Evolutionary conservation across 1,140 invertebrate genomes (phyloP).

Genomic region (Colletes gigas): DNA sequence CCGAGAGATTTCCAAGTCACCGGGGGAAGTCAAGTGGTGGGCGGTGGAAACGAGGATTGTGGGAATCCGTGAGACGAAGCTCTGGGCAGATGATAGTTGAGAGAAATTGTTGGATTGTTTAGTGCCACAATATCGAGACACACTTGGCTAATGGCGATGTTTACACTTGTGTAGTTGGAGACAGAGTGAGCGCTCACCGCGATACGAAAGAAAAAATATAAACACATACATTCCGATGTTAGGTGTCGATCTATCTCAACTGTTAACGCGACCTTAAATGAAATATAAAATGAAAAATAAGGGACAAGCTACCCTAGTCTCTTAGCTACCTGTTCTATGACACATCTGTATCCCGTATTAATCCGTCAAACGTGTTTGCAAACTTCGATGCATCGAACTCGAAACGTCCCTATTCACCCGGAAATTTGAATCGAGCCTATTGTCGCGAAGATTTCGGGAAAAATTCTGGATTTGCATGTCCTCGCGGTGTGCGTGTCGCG

Average conservation of each 20-base stretch:
- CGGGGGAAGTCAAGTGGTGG: constrained; percentile 16
- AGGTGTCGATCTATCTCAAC: too few species aligned
- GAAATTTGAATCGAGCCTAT: not conserved
- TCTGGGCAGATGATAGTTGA: not conserved
- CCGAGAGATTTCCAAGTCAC: not conserved
- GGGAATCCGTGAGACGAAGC: not conserved
- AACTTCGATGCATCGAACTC: not conserved
- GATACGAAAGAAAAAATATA: too few species aligned
- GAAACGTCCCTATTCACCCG: not conserved
- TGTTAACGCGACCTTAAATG: too few species aligned
- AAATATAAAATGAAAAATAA: too few species aligned
- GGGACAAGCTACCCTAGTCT: too few species aligned
- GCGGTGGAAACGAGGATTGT: not conserved
- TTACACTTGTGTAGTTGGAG: too few species aligned
- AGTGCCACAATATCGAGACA: too few species aligned
- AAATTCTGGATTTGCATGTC: constrained; percentile 26
- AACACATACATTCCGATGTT: too few species aligned
- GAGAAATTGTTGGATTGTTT: not conserved
- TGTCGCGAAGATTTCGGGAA: constrained; percentile 1
- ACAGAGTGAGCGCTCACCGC: too few species aligned
- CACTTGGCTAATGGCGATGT: too few species aligned
- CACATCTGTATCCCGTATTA: not conserved
- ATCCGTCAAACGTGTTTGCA: constrained; percentile 1
- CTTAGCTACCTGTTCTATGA: not conserved
- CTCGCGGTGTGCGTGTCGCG: not conserved